phyloP scores from a whole-genome alignment of 2,113 vertebrate genomes.

The Sinocyclocheilus maitianheensis region DNA sequence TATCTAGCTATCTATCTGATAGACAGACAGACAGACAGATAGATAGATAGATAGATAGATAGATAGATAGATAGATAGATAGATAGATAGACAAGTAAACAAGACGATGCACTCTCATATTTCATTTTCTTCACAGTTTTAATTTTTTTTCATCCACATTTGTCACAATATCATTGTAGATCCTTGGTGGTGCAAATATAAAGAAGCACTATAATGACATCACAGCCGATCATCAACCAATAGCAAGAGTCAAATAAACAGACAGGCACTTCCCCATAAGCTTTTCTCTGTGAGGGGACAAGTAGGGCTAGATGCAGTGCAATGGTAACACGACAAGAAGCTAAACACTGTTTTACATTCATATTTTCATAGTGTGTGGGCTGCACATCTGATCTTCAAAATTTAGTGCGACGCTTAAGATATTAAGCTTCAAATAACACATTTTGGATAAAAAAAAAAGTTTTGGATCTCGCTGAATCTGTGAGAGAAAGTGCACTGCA shows the following conservation, averaged over 20 bases:
- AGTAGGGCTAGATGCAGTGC: background rate
- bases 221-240: conserved; percentile 60
- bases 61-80: background rate
- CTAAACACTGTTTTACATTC: conserved; percentile 24
- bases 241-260: conserved; percentile 56
- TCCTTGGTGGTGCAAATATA: conserved; percentile 66
- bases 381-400: background rate
- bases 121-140: conserved; percentile 51
- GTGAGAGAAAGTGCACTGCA: background rate
- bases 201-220: conserved; percentile 66
- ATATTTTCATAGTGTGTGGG: background rate
- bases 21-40: background rate
- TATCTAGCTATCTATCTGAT: too few species aligned
- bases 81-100: background rate
- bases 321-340: background rate
- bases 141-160: conserved; percentile 61
- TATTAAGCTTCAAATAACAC: conserved; percentile 10
- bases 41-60: too few species aligned
- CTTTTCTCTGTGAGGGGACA: background rate
- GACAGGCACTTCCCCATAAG: conserved; percentile 66
- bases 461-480: background rate
- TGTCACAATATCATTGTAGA: conserved; percentile 70
- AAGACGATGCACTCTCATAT: background rate
- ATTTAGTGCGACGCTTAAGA: background rate
- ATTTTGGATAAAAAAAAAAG: background rate